These are phyloP conservation scores for Nerophis lumbriciformis DNA, from an alignment of 2,113 vertebrate species.

Conservation along the genomic window DNA sequence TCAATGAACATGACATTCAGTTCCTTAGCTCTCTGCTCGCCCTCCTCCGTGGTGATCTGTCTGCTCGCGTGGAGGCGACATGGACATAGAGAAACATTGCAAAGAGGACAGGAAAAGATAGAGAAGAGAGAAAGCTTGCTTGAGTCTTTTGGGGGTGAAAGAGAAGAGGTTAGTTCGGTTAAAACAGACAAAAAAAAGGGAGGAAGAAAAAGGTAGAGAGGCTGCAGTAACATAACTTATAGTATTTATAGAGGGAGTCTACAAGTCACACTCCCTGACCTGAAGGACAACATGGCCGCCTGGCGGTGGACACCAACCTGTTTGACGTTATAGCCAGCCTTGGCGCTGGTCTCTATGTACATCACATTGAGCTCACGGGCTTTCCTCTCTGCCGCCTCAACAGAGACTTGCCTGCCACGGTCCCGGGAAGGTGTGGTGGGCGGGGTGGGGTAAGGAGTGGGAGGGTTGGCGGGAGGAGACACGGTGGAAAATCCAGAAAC, in stretches of 20 bases:
- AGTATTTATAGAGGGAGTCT: constrained; percentile 18
- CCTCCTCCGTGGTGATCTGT: constrained; percentile 93
- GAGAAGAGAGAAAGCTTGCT: constrained; percentile 40
- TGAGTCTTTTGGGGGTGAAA: constrained; percentile 29
- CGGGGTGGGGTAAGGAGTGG: constrained; percentile 43
- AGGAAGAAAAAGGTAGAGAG: constrained; percentile 37
- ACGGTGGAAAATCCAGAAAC: constrained; percentile 34
- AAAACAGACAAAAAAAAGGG: constrained; percentile 27
- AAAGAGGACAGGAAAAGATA: constrained; percentile 17
- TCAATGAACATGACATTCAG: constrained; percentile 97
- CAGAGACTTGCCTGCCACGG: constrained; percentile 77
- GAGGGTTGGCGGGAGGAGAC: constrained; percentile 31
- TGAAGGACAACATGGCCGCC: constrained; percentile 22
- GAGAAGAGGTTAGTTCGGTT: constrained; percentile 61
- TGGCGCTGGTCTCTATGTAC: constrained; percentile 79
- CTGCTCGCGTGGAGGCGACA: constrained; percentile 71
- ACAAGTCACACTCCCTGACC: constrained; percentile 21
- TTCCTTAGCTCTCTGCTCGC: constrained; percentile 93
- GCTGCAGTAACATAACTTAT: constrained; percentile 37
- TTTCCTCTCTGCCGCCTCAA: constrained; percentile 79
- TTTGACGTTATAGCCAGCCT: constrained; percentile 77
- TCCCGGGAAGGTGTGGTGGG: constrained; percentile 33
- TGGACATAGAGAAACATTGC: constrained; percentile 28
- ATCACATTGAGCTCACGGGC: constrained; percentile 77
- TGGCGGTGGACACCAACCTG: constrained; percentile 70